Conservation (phyloP, 2,113 vertebrate genomes). For the Oryzias celebensis region DNA sequence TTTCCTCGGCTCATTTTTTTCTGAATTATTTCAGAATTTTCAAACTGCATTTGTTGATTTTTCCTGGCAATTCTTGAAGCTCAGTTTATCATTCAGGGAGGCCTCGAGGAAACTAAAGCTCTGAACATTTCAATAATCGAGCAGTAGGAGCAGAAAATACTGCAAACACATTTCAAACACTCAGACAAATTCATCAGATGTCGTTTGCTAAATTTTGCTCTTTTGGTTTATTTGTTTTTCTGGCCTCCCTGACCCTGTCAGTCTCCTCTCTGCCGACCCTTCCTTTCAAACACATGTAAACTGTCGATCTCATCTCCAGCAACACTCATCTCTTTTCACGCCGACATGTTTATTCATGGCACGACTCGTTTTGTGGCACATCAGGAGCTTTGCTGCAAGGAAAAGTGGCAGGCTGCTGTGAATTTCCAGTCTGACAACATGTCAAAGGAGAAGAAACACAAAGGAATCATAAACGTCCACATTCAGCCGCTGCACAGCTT, state of each 20-base stretch:
- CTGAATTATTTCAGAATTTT: conserved; percentile 32
- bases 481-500: conserved; percentile 44
- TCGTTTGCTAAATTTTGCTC: conserved; percentile 3
- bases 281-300: conserved; percentile 63
- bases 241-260: conserved; percentile 43
- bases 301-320: conserved; percentile 61
- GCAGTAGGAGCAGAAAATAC: conserved; percentile 29
- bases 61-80: conserved; percentile 30
- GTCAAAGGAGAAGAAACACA: conserved; percentile 59
- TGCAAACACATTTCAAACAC: conserved; percentile 7
- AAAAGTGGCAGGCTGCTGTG: conserved; percentile 56
- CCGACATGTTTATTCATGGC: conserved; percentile 69
- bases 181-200: conserved; percentile 11
- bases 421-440: conserved; percentile 59
- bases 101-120: conserved; percentile 23
- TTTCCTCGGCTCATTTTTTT: conserved; percentile 3
- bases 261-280: conserved; percentile 24
- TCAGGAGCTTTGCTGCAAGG: conserved; percentile 57
- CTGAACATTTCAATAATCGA: conserved; percentile 46
- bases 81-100: conserved; percentile 27
- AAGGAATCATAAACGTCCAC: conserved; percentile 50
- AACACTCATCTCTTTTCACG: conserved; percentile 59
- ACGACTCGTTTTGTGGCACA: conserved; percentile 57
- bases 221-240: conserved; percentile 9
- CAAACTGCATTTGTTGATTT: conserved; percentile 16